phyloP scores from a whole-genome alignment of 2,113 vertebrate genomes.

The Pavo muticus region DNA sequence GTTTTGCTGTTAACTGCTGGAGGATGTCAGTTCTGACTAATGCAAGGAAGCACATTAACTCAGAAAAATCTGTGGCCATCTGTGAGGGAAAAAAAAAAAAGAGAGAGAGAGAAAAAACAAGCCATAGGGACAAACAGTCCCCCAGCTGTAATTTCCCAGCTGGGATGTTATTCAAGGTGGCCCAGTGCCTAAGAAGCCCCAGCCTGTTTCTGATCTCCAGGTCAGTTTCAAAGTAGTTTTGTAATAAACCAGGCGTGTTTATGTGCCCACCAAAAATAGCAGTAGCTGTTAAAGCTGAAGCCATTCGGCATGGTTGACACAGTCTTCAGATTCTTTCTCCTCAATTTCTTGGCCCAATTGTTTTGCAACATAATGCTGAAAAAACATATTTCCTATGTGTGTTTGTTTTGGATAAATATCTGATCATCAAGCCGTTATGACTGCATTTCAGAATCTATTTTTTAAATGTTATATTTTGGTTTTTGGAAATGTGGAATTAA shows the following conservation, averaged over 20 bases:
- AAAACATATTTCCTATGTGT: constrained; percentile 70
- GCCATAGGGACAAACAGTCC: constrained; percentile 52
- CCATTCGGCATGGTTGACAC: constrained; percentile 52
- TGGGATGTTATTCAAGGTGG: constrained; percentile 58
- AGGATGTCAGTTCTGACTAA: neutral
- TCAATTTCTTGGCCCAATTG: constrained; percentile 72
- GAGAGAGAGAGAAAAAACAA: neutral
- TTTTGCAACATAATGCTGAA: constrained; percentile 63
- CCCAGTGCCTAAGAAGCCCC: constrained; percentile 42
- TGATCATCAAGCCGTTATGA: constrained; percentile 30
- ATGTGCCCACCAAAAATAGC: constrained; percentile 67
- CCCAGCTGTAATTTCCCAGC: constrained; percentile 60
- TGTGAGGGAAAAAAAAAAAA: constrained; percentile 44
- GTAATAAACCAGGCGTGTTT: constrained; percentile 58
- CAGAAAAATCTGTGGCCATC: constrained; percentile 40
- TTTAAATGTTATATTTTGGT: constrained; percentile 68
- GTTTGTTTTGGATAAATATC: constrained; percentile 75
- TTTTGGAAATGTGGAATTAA: constrained; percentile 59
- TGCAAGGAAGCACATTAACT: neutral
- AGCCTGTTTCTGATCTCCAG: constrained; percentile 50
- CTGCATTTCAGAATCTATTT: constrained; percentile 30
- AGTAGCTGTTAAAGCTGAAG: constrained; percentile 63
- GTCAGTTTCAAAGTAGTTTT: constrained; percentile 58
- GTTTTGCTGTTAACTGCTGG: neutral
- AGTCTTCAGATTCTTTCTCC: constrained; percentile 69